phyloP scores from a whole-genome alignment of 2,888 invertebrate genomes.

The Andrena camellia region DNA sequence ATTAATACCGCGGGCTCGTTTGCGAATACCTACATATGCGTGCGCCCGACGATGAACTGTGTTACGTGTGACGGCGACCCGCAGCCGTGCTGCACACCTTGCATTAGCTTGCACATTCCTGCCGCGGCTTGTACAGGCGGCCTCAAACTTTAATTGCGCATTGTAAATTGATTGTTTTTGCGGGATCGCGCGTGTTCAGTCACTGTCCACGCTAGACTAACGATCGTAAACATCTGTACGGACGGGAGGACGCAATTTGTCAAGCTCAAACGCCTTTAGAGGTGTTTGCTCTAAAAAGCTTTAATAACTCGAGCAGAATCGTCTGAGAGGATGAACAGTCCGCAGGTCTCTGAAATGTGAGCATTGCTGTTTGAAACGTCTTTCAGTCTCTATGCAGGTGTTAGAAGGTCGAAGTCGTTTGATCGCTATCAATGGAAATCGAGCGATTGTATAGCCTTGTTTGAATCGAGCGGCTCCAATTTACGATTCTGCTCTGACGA shows the following conservation, averaged over 20 bases:
- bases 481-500: no score
- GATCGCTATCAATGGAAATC: not conserved
- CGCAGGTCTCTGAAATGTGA: no score
- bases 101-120: slow-evolving; percentile 64
- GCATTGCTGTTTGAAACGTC: not conserved
- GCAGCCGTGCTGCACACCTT: slow-evolving; percentile 64
- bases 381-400: not conserved
- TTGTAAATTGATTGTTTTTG: slow-evolving; percentile 13
- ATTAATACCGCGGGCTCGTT: slow-evolving; percentile 60
- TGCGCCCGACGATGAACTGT: slow-evolving; percentile 73
- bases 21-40: slow-evolving; percentile 53
- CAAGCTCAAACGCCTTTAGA: not conserved
- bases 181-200: not conserved
- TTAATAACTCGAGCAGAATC: not conserved
- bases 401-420: not conserved
- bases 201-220: not conserved
- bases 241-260: not conserved
- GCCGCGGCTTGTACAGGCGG: slow-evolving; percentile 36
- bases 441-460: not conserved
- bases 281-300: not conserved
- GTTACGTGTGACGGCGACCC: slow-evolving; percentile 73
- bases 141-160: slow-evolving; percentile 47
- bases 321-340: not conserved
- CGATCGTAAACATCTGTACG: not conserved
- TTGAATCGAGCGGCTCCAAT: no score